Conservation (phyloP, 2,797 vertebrate genomes). For the Hemitrygon akajei region DNA sequence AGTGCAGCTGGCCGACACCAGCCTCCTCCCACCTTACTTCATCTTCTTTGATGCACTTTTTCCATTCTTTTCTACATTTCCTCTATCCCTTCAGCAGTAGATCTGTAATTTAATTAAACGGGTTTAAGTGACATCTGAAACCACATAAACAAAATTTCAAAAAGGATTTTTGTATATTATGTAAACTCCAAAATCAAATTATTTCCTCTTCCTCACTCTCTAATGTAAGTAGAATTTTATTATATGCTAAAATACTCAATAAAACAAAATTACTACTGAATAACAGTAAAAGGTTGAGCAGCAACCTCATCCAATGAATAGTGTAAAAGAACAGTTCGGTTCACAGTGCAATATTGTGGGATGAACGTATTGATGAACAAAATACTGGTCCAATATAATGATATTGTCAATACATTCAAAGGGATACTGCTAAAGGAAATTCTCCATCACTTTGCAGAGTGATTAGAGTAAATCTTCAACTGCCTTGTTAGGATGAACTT, state of each 20-base stretch:
- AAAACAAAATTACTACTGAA: slow-evolving; percentile 21
- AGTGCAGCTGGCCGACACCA: not conserved
- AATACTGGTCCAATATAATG: not conserved
- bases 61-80: not conserved
- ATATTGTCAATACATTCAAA: not conserved
- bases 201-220: not conserved
- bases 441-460: not conserved
- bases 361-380: not conserved
- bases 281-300: slow-evolving; percentile 13
- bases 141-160: not conserved
- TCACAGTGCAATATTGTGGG: not conserved
- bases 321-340: not conserved
- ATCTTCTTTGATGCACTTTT: not conserved
- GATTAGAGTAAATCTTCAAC: not conserved
- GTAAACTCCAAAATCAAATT: slow-evolving; percentile 9
- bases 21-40: not conserved
- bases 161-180: not conserved
- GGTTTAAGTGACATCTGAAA: not conserved
- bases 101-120: slow-evolving; percentile 8
- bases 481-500: not conserved
- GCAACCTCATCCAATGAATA: not conserved
- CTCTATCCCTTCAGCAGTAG: not conserved
- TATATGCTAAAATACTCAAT: slow-evolving; percentile 24
- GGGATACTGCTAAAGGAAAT: not conserved
- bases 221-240: slow-evolving; percentile 30